These are phyloP conservation scores for Aricia agestis DNA, from an alignment of 1,140 invertebrate species.

Conservation along the genomic window DNA sequence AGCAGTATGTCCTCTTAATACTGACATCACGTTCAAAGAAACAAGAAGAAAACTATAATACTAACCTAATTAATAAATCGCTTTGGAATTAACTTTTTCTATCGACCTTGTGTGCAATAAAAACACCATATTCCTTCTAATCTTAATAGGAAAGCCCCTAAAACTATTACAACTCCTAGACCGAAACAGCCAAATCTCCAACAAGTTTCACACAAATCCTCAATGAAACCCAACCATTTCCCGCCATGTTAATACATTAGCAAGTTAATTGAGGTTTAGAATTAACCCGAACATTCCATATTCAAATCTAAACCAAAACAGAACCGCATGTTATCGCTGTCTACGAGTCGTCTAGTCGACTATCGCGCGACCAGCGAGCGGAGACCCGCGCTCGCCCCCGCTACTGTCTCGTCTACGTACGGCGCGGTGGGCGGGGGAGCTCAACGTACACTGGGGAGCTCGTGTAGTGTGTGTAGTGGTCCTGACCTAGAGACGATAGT, in stretches of 20 bases:
- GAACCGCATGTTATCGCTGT: constrained; percentile 43
- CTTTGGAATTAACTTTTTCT: too few species aligned
- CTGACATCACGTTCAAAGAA: too few species aligned
- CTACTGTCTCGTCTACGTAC: constrained; percentile 20
- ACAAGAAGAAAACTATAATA: too few species aligned
- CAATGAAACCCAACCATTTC: background rate
- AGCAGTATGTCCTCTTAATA: too few species aligned
- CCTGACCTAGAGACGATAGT: constrained; percentile 71
- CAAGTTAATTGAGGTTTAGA: constrained; percentile 1
- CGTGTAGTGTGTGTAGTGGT: constrained; percentile 64
- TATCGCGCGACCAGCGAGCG: constrained; percentile 44
- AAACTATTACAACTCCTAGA: too few species aligned
- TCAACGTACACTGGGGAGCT: constrained; percentile 39
- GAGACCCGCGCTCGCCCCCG: constrained; percentile 38
- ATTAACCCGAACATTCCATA: constrained; percentile 33
- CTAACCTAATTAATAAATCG: too few species aligned
- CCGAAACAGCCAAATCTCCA: too few species aligned
- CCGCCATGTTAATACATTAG: background rate
- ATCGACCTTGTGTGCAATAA: too few species aligned
- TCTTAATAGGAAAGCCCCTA: too few species aligned
- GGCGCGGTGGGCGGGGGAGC: constrained; percentile 30
- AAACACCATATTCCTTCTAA: too few species aligned
- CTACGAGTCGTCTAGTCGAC: constrained; percentile 64
- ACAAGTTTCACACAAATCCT: too few species aligned
- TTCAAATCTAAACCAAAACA: constrained; percentile 44